A percentile compares a stretch with the other conserved stretches of the same genome.
Conservation (phyloP, 2,888 invertebrate genomes). For the Archips xylosteana region DNA sequence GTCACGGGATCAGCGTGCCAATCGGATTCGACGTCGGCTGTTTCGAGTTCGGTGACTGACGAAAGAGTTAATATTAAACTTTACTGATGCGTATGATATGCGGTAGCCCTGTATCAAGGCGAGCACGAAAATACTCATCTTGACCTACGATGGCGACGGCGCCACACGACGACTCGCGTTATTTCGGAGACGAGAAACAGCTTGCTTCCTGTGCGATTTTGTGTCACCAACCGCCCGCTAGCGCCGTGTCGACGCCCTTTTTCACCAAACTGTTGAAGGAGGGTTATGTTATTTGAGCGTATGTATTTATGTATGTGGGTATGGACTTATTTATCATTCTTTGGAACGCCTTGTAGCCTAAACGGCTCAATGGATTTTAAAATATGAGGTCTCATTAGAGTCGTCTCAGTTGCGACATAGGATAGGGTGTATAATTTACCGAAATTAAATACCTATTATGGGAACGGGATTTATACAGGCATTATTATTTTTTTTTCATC, state of each 20-base stretch:
- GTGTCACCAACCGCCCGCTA: conserved; percentile 48
- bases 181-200: conserved; percentile 63
- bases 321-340: too few species aligned
- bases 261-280: conserved; percentile 15
- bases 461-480: too few species aligned
- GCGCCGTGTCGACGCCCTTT: conserved; percentile 63
- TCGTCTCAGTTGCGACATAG: too few species aligned
- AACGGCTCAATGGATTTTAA: too few species aligned
- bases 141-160: conserved; percentile 77
- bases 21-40: conserved; percentile 22
- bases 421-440: too few species aligned
- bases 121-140: conserved; percentile 80
- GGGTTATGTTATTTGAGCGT: too few species aligned
- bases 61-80: conserved; percentile 81
- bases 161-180: conserved; percentile 63
- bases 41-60: conserved; percentile 63
- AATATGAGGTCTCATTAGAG: too few species aligned
- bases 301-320: background rate
- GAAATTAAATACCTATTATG: too few species aligned
- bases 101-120: conserved; percentile 83
- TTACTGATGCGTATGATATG: conserved; percentile 74
- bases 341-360: too few species aligned
- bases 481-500: too few species aligned
- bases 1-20: conserved; percentile 46
- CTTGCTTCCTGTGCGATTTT: conserved; percentile 55